Percentiles rank a stretch among this genome's conserved stretches.
Conservation (phyloP, 2,888 invertebrate species). For the Tridacna crocea region DNA sequence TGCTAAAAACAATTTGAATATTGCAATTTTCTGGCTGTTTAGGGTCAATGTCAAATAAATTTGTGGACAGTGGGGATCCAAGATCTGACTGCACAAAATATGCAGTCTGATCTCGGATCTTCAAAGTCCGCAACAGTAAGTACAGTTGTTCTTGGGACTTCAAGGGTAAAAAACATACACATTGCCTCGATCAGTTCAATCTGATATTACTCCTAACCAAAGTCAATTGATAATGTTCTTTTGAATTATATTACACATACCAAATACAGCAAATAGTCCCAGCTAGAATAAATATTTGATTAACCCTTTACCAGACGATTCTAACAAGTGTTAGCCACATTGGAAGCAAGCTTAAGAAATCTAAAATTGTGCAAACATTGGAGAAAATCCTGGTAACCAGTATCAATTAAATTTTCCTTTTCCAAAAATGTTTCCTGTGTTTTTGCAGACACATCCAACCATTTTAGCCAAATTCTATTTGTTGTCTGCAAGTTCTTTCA, state of each 20-base stretch:
- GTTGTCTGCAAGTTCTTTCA: background rate
- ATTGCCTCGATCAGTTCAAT: background rate
- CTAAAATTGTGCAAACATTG: background rate
- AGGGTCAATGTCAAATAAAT: too few relatives aligned
- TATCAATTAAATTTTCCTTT: background rate
- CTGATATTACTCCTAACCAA: conserved; percentile 9
- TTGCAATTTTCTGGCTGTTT: too few relatives aligned
- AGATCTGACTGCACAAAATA: too few relatives aligned
- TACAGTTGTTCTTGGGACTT: background rate
- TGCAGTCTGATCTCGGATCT: background rate
- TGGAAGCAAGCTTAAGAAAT: too few relatives aligned
- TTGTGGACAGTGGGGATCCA: too few relatives aligned
- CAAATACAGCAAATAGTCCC: background rate
- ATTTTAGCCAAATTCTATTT: background rate
- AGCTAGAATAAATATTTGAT: conserved; percentile 21
- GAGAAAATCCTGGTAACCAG: background rate
- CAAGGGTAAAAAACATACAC: background rate
- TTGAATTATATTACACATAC: conserved; percentile 17
- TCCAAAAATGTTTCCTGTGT: background rate
- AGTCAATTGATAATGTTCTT: conserved; percentile 26
- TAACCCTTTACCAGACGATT: background rate
- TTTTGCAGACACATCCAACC: background rate
- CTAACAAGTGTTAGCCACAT: too few relatives aligned
- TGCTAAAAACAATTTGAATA: too few relatives aligned
- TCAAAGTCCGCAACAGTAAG: background rate